Conservation (phyloP, 2,113 vertebrate genomes). For the Phalacrocorax aristotelis region DNA sequence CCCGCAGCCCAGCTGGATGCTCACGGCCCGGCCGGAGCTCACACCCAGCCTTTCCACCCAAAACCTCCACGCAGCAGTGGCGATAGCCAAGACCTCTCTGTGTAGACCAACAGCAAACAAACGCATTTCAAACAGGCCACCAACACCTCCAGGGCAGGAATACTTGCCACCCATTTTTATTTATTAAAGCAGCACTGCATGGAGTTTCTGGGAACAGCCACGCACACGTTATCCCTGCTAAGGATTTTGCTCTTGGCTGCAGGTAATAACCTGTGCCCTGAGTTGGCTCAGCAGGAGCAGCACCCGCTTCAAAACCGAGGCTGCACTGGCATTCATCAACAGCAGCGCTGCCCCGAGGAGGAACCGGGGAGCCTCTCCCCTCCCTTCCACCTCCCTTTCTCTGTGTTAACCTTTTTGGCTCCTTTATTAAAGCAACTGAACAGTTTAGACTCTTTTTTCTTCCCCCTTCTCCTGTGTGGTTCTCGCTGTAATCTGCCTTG, state of each 20-base stretch:
- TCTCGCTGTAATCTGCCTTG: conserved; percentile 21
- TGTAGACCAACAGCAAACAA: neutral
- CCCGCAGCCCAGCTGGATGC: neutral
- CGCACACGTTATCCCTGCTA: neutral
- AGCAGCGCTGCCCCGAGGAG: neutral
- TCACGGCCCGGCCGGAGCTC: neutral
- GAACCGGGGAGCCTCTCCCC: neutral
- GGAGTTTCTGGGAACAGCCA: neutral
- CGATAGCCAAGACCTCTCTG: fast-evolving
- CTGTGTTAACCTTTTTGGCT: neutral
- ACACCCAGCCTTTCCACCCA: neutral
- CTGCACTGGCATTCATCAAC: neutral
- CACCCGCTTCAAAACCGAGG: neutral
- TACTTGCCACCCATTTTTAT: neutral
- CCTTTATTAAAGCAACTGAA: conserved; percentile 43
- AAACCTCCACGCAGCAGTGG: neutral
- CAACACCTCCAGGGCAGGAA: neutral
- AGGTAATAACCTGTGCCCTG: neutral
- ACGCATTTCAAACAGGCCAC: neutral
- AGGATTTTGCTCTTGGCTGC: neutral
- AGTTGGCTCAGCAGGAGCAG: neutral
- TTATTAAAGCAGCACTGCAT: neutral
- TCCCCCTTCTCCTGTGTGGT: neutral
- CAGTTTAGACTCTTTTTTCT: neutral
- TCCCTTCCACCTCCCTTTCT: neutral